Evolutionary conservation across 2,113 vertebrate genomes (phyloP), one percentile per base, ranked within the genome.

Genomic region (Alethe diademata): DNA sequence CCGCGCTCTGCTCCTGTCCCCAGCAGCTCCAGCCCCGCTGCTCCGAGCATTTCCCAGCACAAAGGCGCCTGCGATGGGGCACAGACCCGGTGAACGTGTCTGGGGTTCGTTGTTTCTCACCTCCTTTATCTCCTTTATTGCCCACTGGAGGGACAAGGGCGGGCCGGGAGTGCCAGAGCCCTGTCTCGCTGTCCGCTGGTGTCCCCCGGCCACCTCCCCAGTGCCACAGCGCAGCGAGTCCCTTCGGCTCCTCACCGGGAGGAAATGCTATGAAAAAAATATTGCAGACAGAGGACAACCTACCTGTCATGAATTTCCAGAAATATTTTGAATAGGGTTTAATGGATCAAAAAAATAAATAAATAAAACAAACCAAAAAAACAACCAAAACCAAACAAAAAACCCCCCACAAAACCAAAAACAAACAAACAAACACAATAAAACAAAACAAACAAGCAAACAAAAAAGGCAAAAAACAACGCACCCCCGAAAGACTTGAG

Each of bases 221-320:
- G 7, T 6, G 54, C n/a, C 3, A 3, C 62, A 40, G 43, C 18
- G 3, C 38, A 23, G 6, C 10, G 0, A 0, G 14, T 10, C 35
- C 35, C 65, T 38, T 13, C 4, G 10, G 4, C 28, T 61, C 42
- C 61, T 31, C 61, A 5, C 45, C 9, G 26, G 65, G 45, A 72
- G 23, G 45, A 35, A 74, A 73, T 73, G 11, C 8, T 8, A 11
- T 1, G 5, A 8, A n/a, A 53, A 26, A 22, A 25, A 9, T 16
- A 17, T 1, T 36, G 38, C 57, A 35, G 70, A 7, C 19, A 56
- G 57, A 29, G 43, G 56, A 35, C 29, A 56, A 47, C 19, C 18
- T 14, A 14, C 50, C 53, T 50, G 64, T 2, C 33, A 11, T 24
- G 29, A 50, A 76, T 58, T 84, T 78, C 60, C 69, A 78, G 76